Evolutionary conservation across 2,797 vertebrate species (phyloP).

Genomic region (Nannoperca obscura): DNA sequence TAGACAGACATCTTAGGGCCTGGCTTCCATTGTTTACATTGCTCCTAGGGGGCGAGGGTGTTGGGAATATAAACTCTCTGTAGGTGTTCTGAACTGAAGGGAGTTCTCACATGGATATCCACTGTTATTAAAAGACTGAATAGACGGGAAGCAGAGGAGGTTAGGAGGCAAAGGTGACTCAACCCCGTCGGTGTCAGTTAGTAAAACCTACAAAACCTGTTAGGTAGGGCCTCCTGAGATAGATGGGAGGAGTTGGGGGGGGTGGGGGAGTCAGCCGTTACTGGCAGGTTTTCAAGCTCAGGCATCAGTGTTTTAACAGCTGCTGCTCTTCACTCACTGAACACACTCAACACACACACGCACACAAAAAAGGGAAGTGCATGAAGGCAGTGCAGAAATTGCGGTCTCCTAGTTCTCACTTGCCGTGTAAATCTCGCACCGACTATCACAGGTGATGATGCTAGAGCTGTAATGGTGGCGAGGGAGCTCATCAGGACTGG

Average conservation of each 20-base stretch:
- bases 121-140: constrained; percentile 37
- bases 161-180: constrained; percentile 64
- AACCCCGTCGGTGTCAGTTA: constrained; percentile 66
- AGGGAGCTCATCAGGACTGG: constrained; percentile 66
- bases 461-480: constrained; percentile 26
- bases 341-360: constrained; percentile 43
- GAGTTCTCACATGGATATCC: constrained; percentile 29
- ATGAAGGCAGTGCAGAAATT: constrained; percentile 51
- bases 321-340: constrained; percentile 74
- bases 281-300: constrained; percentile 83
- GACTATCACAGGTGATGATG: constrained; percentile 51
- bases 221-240: constrained; percentile 66
- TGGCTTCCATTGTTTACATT: constrained; percentile 62
- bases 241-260: constrained; percentile 11
- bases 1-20: constrained; percentile 36
- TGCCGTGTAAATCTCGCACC: constrained; percentile 39
- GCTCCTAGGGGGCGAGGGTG: constrained; percentile 27
- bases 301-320: constrained; percentile 84
- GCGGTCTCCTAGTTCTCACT: constrained; percentile 46
- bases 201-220: constrained; percentile 80
- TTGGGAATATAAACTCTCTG: constrained; percentile 51
- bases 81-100: constrained; percentile 34
- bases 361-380: constrained; percentile 48
- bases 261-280: constrained; percentile 77
- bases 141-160: constrained; percentile 33